Percentiles rank a stretch among this genome's conserved stretches.
phyloP scores from a whole-genome alignment of 2,113 vertebrate species.

The Ceyx margarethae region DNA sequence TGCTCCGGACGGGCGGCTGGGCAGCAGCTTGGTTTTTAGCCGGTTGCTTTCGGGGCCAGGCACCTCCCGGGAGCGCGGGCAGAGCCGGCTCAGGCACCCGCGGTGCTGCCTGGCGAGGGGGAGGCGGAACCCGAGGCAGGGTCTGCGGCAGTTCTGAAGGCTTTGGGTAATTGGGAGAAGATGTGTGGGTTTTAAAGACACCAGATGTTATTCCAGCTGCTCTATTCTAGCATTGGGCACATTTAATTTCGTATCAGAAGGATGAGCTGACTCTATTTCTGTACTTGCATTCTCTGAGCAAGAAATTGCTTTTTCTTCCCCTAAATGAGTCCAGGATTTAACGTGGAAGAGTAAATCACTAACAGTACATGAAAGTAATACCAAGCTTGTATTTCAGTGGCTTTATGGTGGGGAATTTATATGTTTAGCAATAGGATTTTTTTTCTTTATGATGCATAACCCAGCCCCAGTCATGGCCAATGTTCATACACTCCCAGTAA shows the following conservation, averaged over 20 bases:
- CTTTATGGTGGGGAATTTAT: not conserved
- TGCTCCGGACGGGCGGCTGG: not conserved
- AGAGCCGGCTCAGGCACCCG: fast-evolving
- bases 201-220: not conserved
- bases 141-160: fast-evolving
- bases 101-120: not conserved
- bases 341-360: not conserved
- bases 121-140: not conserved
- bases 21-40: no score
- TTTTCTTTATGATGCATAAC: not conserved
- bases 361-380: not conserved
- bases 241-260: not conserved
- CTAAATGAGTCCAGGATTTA: not conserved
- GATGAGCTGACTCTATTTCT: not conserved
- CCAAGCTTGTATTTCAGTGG: not conserved
- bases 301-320: not conserved
- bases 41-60: not conserved
- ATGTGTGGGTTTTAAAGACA: not conserved
- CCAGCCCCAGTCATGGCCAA: not conserved
- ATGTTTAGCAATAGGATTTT: not conserved
- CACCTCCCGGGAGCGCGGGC: not conserved
- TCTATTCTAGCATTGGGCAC: not conserved
- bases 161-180: not conserved
- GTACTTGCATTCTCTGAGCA: not conserved
- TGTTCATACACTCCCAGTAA: not conserved